Base-by-base conservation (phyloP, 2,797 vertebrate species). In the Sebastolobus altivelis region DNA sequence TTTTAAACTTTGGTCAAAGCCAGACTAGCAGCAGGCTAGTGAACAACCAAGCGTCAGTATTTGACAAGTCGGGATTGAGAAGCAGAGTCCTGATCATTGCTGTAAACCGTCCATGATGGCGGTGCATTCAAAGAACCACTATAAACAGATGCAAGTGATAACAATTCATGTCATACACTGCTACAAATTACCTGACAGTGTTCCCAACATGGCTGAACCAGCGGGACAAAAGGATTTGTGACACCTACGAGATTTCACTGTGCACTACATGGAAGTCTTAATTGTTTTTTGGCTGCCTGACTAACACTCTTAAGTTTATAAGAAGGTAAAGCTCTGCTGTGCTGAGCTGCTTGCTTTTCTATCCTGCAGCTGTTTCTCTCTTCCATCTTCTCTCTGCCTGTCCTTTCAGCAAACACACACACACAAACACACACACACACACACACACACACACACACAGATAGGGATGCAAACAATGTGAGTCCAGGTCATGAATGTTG, bases 401-500 rank as follows among this genome's bases (percentile, higher is more conserved):
- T 55, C 66, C 56, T 52, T 62, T 40, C 22, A 58, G 11, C 35
- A 18, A 12, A n/a, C 31, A 33, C 65, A 38, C 40, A 8, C 20
- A 49, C 8, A n/a, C 16, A 67, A 13, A 20, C 3, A 61, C 22
- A 31, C 2, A 38, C 20, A 16, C 35, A 3, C 22, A 29, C 62
- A 43, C 38, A 70, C 40, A 54, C 43, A 33, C 70, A 52, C n/a
- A 20, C 56, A 65, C 13, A 69, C n/a, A 81, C 22, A 63, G 37
- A 35, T 22, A 54, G 43, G 62, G 55, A 82, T 75, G 80, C 40
- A 71, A 83, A 73, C 68, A 88, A 70, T 70, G 67, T 65, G 37
- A 82, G 72, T 78, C 76, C 59, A 74, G 84, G 84, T 94, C 92
- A 94, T 93, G 87, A 93, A 94, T 92, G 85, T 90, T 94, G 84